Base-by-base conservation (phyloP, 2,888 invertebrate genomes). In the Plagodis pulveraria region DNA sequence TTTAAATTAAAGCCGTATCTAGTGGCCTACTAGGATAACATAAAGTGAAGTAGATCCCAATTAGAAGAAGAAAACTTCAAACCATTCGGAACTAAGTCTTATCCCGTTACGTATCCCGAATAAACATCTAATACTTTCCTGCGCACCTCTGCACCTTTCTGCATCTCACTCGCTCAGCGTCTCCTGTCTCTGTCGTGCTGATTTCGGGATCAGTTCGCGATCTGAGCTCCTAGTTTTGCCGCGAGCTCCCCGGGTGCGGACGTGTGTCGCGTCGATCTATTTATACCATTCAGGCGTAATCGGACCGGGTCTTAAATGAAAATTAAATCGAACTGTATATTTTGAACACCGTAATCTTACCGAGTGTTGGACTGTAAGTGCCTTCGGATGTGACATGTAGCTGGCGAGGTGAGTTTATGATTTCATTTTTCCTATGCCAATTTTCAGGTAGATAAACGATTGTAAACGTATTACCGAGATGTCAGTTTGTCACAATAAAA, bases 81-180 rank as follows among this genome's bases (percentile, higher is more conserved):
- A 40, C 74, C 74, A 80, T 83, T 81, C 74, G 75, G 80, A 83
- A 82, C 80, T 81, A 80, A 81, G 82, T 84, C 83, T 88, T 87
- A 87, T 88, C 89, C 85, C 78, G 84, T 86, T 86, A 87, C 88
- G 83, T 81, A 85, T 81, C 81, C 87, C 86, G 86, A 87, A 91
- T 89, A 91, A 90, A 91, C 92, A 90, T 90, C 88, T 86, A 89
- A 89, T 90, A 89, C 87, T 89, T 89, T 88, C 85, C 84, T 89
- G 90, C 91, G 90, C 91, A 91, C 89, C 91, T 91, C 89, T 87
- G 88, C 88, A 86, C 84, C 82, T 75, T 76, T 61, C 42, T 69
- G 66, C 56, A 63, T 89, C 87, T 62, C 79, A 46, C 56, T 89
- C 80, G 11, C 66, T 50, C 81, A 45, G 74, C 5, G 6, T 69